Percentiles rank a stretch among this genome's conserved stretches.
phyloP scores from a whole-genome alignment of 2,888 invertebrate species.

The Prostheceraeus crozeri region DNA sequence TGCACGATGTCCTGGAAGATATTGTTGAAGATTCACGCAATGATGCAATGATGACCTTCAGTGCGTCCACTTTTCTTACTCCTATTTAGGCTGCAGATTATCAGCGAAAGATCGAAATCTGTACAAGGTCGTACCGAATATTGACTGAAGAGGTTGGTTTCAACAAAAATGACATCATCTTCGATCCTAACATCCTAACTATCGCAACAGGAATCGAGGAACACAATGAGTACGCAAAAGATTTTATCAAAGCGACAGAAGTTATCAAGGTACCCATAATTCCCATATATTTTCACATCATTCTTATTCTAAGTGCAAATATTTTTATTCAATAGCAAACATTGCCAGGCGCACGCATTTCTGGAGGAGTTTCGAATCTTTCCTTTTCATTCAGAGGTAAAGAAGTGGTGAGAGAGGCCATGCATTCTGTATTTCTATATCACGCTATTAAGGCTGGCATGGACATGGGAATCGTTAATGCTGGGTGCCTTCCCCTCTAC shows the following conservation, averaged over 20 bases:
- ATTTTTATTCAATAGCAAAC: slow-evolving; percentile 46
- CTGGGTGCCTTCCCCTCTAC: slow-evolving; percentile 61
- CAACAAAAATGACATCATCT: slow-evolving; percentile 61
- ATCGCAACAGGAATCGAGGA: slow-evolving; percentile 63
- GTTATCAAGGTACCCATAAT: slow-evolving; percentile 58
- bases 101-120: slow-evolving; percentile 60
- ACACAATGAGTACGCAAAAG: slow-evolving; percentile 60
- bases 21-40: too few species aligned
- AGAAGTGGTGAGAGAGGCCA: slow-evolving; percentile 60
- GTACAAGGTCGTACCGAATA: slow-evolving; percentile 60
- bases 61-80: neutral
- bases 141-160: slow-evolving; percentile 60
- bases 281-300: slow-evolving; percentile 22
- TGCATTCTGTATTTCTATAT: slow-evolving; percentile 62
- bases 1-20: too few species aligned
- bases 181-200: slow-evolving; percentile 63
- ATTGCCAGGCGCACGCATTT: slow-evolving; percentile 59
- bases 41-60: too few species aligned
- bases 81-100: slow-evolving; percentile 58
- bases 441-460: slow-evolving; percentile 62
- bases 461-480: slow-evolving; percentile 64
- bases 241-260: slow-evolving; percentile 60
- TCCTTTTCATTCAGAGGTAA: slow-evolving; percentile 63
- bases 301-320: neutral
- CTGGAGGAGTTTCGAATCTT: slow-evolving; percentile 63